Evolutionary conservation across 2,888 invertebrate species (phyloP).

Genomic region (Agapetus fuscipes): DNA sequence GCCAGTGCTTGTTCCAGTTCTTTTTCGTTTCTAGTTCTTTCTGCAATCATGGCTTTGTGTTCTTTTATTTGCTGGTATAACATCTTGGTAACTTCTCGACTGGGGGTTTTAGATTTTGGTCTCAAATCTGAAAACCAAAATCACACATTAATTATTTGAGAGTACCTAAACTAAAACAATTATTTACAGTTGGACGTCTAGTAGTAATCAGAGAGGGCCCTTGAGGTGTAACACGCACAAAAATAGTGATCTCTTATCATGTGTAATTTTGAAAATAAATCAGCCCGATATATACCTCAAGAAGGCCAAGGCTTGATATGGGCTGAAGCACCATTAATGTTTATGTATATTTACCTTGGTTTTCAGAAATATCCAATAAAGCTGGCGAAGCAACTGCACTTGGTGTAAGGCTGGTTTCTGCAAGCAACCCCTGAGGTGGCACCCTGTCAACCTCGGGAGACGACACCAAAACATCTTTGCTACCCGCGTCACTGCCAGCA

Average conservation of each 20-base stretch:
- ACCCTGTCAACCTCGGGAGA: not conserved
- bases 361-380: not conserved
- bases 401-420: no score
- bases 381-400: not conserved
- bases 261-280: not conserved
- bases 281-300: no score
- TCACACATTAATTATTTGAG: no score
- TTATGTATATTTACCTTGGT: no score
- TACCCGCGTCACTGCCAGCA: not conserved
- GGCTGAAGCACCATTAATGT: no score
- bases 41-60: conserved; percentile 20
- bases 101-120: conserved; percentile 15
- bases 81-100: conserved; percentile 19
- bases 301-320: no score
- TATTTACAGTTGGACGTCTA: no score
- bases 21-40: conserved; percentile 18
- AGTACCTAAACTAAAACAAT: no score
- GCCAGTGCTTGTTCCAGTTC: conserved; percentile 19
- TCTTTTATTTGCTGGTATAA: conserved; percentile 19
- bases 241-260: no score
- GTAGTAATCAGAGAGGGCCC: no score
- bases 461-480: not conserved
- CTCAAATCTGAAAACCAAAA: conserved; percentile 4
- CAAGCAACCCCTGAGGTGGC: not conserved
- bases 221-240: no score